Conservation (phyloP, 1,140 invertebrate species). For the Drosophila nigromelanica region DNA sequence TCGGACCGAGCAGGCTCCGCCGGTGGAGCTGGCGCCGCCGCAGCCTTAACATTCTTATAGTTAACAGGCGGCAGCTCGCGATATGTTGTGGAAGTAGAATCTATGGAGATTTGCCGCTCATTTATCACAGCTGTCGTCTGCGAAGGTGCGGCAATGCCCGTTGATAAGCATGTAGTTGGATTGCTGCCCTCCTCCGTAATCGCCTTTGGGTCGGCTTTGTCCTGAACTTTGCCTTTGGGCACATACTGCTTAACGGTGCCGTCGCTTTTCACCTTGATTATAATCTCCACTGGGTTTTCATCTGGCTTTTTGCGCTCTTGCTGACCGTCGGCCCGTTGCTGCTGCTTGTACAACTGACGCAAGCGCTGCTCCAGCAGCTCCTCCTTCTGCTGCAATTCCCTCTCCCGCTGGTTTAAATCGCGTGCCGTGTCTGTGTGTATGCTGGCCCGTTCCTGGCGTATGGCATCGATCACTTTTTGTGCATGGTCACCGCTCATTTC, state of each 20-base stretch:
- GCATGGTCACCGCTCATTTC: constrained; percentile 45
- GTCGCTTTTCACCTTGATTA: constrained; percentile 73
- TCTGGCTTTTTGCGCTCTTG: constrained; percentile 3
- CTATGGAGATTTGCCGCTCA: constrained; percentile 65
- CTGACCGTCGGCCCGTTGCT: neutral
- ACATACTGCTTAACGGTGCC: constrained; percentile 58
- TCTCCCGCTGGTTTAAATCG: constrained; percentile 50
- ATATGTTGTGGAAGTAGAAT: constrained; percentile 77
- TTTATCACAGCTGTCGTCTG: neutral
- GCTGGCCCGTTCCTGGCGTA: constrained; percentile 61
- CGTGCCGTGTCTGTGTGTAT: constrained; percentile 39
- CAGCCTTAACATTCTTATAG: constrained; percentile 38
- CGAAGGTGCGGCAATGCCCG: neutral
- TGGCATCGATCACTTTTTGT: constrained; percentile 60
- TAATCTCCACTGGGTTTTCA: constrained; percentile 66
- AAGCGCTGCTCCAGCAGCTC: constrained; percentile 66
- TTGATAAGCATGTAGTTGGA: constrained; percentile 10
- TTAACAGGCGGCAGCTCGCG: constrained; percentile 64
- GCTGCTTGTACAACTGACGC: constrained; percentile 54
- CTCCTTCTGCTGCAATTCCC: constrained; percentile 68
- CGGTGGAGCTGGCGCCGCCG: neutral
- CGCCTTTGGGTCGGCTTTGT: constrained; percentile 8
- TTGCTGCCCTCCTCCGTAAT: constrained; percentile 13
- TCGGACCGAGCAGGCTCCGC: neutral
- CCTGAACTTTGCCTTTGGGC: constrained; percentile 29